Base-by-base conservation (phyloP, 2,113 vertebrate species). In the Festucalex cinctus region DNA sequence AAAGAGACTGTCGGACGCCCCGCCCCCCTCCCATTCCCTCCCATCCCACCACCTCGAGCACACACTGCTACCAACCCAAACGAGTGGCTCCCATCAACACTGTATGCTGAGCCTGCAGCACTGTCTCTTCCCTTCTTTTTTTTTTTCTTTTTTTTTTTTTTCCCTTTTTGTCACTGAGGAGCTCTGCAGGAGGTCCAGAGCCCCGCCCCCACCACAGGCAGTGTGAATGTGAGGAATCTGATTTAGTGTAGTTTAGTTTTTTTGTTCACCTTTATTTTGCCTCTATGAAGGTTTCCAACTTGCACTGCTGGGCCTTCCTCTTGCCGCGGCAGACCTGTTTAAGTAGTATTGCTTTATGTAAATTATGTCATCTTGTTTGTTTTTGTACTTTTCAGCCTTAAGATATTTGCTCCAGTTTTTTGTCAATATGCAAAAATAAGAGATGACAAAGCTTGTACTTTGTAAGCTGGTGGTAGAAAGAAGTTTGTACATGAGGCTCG, bases 1-100 rank as follows among this genome's bases (percentile, higher is more conserved):
- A 98, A 94, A 94, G 74, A 92, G 92, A 94, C 96, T 97, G 85
- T 93, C 92, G 83, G 51, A 61, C 61, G 60, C 74, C 86, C 77
- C 20, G 6, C 2, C 24, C 53, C 24, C 26, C 6, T 16, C 53
- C 53, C 10, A 16, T 4, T 44, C 1, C 16, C 4, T 14, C 3
- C 43, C 14, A 7, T 0, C 9, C 22, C 49, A n/a, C 49, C 49
- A n/a, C 22, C n/a, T 24, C 24, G 14, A 57, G 24, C 61, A 41
- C 61, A 63, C 61, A 63, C 61, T 63, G 61, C 61, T 63, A 28
- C 61, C 36, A 44, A 63, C 61, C 37, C 39, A 44, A 22, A 41
- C 20, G 37, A 41, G n/a, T 41, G 59, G 59, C 35, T 41, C 37
- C 36, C 10, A 39, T 41, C 35, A 39, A 62, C 59, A 62, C 59